Base-by-base conservation (phyloP, 2,113 vertebrate species). In the Entelurus aequoreus region DNA sequence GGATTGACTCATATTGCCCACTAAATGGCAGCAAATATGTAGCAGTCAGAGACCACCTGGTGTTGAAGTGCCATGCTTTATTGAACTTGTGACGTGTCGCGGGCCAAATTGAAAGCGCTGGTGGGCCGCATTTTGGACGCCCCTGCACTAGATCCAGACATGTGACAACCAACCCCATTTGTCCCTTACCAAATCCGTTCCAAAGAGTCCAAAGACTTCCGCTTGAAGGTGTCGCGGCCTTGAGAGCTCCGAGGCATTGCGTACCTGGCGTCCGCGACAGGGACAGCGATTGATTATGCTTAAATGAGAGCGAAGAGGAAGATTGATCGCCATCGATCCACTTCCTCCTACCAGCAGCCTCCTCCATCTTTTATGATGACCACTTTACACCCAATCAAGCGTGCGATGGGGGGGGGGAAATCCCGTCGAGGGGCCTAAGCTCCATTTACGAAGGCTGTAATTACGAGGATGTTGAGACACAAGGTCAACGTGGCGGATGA, bases 301-400 rank as follows among this genome's bases (percentile, higher is more conserved):
- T 84, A 86, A 88, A 88, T 82, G 84, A 84, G 82, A 87, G 79
- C 66, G 81, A 85, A 85, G 80, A 78, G 69, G 60, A 62, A 72
- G 71, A 88, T 86, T 84, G 79, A 86, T 83, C 56, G 65, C 74
- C 71, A 86, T 88, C n/a, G 81, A 85, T 88, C 73, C 66, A 48
- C 72, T 71, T 47, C 68, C 60, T 12, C 75, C 75, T 69, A 73
- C 72, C 56, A 48, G 77, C 75, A 44, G 67, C 59, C 73, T 82
- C 75, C 79, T 82, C 72, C 61, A 67, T 84, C 79, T 79, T 86
- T 88, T 82, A 88, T 86, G 84, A 87, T 80, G 78, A 83, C 72
- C 84, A 86, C 77, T 86, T 88, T 79, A 80, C 50, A 49, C 65
- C 71, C 77, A 82, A 80, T 85, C 78, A 79, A 71, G 72, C 52